A percentile compares a stretch with the other conserved stretches of the same genome.
phyloP scores from a whole-genome alignment of 2,888 invertebrate species.

The Apomyelois bistriatella region DNA sequence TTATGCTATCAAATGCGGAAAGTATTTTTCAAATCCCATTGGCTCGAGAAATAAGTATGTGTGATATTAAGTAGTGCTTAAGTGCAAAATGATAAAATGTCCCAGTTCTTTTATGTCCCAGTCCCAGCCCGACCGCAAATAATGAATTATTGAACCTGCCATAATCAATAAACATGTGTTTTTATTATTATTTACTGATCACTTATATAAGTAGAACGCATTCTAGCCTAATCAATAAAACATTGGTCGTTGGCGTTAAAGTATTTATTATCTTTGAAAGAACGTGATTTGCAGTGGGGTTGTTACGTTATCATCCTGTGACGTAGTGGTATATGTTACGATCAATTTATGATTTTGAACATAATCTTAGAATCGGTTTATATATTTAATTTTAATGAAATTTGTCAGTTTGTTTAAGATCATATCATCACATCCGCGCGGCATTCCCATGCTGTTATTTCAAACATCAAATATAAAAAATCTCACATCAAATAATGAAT shows the following conservation, averaged over 20 bases:
- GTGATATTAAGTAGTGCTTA: too few relatives aligned
- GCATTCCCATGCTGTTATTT: too few relatives aligned
- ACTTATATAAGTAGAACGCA: not conserved
- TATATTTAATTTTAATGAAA: not conserved
- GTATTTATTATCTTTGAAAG: constrained; percentile 41
- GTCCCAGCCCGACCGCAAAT: not conserved
- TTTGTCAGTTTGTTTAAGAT: too few relatives aligned
- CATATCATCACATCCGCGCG: too few relatives aligned
- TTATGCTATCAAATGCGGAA: too few relatives aligned
- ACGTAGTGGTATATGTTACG: not conserved
- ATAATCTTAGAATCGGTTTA: not conserved
- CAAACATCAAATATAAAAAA: too few relatives aligned
- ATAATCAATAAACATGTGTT: not conserved
- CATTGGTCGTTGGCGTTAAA: constrained; percentile 13
- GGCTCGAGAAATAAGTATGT: too few relatives aligned
- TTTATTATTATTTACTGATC: not conserved
- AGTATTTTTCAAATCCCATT: too few relatives aligned
- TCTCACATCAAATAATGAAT: too few relatives aligned
- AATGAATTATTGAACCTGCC: not conserved
- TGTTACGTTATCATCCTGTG: too few relatives aligned
- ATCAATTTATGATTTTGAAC: not conserved
- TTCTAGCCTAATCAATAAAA: not conserved
- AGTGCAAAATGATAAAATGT: too few relatives aligned
- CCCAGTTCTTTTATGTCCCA: too few relatives aligned
- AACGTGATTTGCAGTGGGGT: not conserved